Evolutionary conservation across 2,888 invertebrate genomes (phyloP).

Genomic region (Diarsia brunnea): DNA sequence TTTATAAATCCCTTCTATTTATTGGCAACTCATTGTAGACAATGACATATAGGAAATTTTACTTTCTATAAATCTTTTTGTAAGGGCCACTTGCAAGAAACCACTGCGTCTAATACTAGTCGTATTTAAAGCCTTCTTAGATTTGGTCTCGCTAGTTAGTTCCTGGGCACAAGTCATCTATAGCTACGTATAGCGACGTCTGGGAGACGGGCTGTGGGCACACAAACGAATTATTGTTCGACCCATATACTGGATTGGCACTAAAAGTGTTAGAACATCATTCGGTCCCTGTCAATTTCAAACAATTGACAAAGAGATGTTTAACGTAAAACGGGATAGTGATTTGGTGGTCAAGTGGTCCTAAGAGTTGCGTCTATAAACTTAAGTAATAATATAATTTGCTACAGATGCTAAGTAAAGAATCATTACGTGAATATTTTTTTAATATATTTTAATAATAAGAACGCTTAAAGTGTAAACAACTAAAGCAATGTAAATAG

Average conservation of each 20-base stretch:
- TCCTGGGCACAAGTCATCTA: no score
- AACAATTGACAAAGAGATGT: background rate
- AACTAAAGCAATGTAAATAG: slow-evolving; percentile 43
- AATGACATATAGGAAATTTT: no score
- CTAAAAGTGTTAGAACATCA: no score
- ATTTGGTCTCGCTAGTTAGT: no score
- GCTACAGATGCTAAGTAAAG: background rate
- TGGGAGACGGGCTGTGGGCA: no score
- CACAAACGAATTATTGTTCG: no score
- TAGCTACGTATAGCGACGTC: no score
- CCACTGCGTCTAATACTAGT: background rate
- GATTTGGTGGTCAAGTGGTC: background rate
- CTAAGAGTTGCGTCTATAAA: background rate
- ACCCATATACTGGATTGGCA: no score
- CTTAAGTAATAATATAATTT: background rate
- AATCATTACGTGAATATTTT: slow-evolving; percentile 18
- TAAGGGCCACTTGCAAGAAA: background rate
- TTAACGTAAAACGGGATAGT: background rate
- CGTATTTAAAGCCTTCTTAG: no score
- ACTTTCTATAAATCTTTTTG: background rate
- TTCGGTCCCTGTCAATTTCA: background rate
- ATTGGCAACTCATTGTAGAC: background rate
- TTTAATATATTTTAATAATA: slow-evolving; percentile 30
- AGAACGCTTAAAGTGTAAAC: slow-evolving; percentile 19
- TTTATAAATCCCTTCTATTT: background rate